Base-by-base conservation (phyloP, 2,888 invertebrate species). In the Lymantria monacha region DNA sequence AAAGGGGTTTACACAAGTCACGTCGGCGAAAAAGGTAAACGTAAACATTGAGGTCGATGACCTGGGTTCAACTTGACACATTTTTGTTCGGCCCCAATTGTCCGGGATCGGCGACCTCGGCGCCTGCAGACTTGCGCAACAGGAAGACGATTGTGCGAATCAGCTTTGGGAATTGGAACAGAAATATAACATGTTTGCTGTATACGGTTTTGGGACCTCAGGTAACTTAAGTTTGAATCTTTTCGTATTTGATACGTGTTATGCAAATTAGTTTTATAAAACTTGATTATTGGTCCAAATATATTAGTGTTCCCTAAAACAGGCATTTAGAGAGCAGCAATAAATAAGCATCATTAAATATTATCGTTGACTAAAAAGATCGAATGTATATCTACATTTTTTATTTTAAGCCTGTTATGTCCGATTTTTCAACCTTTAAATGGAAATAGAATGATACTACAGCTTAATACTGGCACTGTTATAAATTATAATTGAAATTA, bases 51-150 rank as follows among this genome's bases (percentile, higher is more conserved):
- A 78, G 89, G 87, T 89, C 81, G 85, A 83, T 78, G 88, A 77
- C 85, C 88, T 73, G 74, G 71, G 73, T 87, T 90, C 87, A 89
- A 91, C 91, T 91, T 91, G 91, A 90, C 91, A 91, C 87, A 90
- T 89, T 90, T 90, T 86, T 83, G 83, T 84, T 72, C 44, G 77
- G 85, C 81, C 84, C 86, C 87, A 85, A 83, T 88, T 86, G 84
- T 81, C 72, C 74, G 82, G 83, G 85, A 85, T 80, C 85, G 74
- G 63, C 76, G 87, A 87, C 85, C 87, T 80, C 76, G 71, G 74
- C 59, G 48, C 43, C 46, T 69, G 69, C 66, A 68, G 73, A 72
- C 79, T 87, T 84, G 82, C 87, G 85, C 87, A 87, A 87, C 83
- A 80, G 85, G 84, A 82, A 80, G 78, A 71, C 77, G 72, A 69